Percentiles rank a stretch among this genome's conserved stretches.
Conservation (phyloP, 2,888 invertebrate genomes). For the Ochlodes sylvanus region DNA sequence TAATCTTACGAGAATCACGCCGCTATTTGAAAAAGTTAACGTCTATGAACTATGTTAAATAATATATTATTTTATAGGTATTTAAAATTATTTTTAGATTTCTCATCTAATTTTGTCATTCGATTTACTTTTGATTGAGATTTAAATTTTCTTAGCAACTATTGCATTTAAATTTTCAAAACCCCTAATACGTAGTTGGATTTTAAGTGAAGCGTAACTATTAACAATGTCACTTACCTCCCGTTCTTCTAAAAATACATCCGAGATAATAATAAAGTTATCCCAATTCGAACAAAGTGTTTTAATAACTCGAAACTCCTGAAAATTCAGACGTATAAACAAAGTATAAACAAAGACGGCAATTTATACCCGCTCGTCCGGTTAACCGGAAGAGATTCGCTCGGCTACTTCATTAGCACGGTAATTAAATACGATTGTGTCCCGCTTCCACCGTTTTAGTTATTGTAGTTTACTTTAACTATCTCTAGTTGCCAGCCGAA, state of each 20-base stretch:
- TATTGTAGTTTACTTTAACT: slow-evolving; percentile 6
- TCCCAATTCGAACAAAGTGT: slow-evolving; percentile 12
- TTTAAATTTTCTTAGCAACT: too few species aligned
- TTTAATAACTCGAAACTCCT: slow-evolving; percentile 20
- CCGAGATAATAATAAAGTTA: not conserved
- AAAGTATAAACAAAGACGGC: slow-evolving; percentile 31
- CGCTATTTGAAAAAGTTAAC: too few species aligned
- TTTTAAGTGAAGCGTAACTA: too few species aligned
- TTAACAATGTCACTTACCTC: too few species aligned
- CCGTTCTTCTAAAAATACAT: not conserved
- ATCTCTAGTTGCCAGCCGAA: not conserved
- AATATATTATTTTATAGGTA: too few species aligned
- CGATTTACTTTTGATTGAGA: too few species aligned
- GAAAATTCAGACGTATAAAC: slow-evolving; percentile 12
- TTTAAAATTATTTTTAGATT: too few species aligned
- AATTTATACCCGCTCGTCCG: slow-evolving; percentile 31
- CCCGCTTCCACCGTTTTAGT: slow-evolving; percentile 16
- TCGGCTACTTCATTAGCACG: slow-evolving; percentile 29
- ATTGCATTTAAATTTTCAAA: too few species aligned
- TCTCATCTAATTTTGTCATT: too few species aligned
- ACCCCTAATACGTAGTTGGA: too few species aligned
- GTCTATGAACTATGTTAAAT: too few species aligned
- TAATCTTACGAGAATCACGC: too few species aligned
- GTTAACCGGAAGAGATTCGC: slow-evolving; percentile 33
- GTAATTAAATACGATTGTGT: slow-evolving; percentile 33